Conservation (phyloP, 2,888 invertebrate genomes). For the Amblyteles armatorius region DNA sequence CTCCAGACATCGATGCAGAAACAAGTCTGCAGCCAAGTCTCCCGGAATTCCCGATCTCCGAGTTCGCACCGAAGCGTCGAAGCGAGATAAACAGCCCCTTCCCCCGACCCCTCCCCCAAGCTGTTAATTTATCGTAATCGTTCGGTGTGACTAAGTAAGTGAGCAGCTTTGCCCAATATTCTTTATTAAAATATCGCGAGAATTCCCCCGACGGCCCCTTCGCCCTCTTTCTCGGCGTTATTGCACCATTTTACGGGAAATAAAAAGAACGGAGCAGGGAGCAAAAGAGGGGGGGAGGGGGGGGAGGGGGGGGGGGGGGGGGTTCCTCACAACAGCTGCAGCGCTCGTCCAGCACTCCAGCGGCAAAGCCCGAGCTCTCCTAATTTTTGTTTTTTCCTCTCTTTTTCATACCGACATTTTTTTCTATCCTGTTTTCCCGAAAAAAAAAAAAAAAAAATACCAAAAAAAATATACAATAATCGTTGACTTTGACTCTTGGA, state of each 20-base stretch:
- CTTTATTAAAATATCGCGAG: constrained; percentile 81
- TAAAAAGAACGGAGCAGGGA: constrained; percentile 2
- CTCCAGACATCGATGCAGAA: neutral
- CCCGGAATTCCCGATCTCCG: neutral
- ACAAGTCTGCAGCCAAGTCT: neutral
- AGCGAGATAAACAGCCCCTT: constrained; percentile 1
- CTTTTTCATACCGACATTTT: neutral
- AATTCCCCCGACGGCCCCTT: constrained; percentile 48
- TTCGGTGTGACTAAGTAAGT: constrained; percentile 80
- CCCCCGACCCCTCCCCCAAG: constrained; percentile 25
- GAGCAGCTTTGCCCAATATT: constrained; percentile 77
- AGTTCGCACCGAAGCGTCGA: constrained; percentile 5
- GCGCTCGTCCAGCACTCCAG: neutral
- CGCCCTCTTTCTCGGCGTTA: constrained; percentile 38
- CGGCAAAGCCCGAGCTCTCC: neutral
- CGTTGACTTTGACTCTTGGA: constrained; percentile 27
- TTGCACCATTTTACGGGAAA: constrained; percentile 30
- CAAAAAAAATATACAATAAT: constrained; percentile 24
- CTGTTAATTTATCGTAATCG: constrained; percentile 81
- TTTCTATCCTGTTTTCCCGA: neutral
- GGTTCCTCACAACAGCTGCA: constrained; percentile 32
- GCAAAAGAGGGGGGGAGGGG: too few species aligned
- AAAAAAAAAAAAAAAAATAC: neutral
- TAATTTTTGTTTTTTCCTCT: neutral
- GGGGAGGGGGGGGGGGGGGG: too few species aligned